phyloP scores from a whole-genome alignment of 2,113 vertebrate species.

The Nansenia antarctica region DNA sequence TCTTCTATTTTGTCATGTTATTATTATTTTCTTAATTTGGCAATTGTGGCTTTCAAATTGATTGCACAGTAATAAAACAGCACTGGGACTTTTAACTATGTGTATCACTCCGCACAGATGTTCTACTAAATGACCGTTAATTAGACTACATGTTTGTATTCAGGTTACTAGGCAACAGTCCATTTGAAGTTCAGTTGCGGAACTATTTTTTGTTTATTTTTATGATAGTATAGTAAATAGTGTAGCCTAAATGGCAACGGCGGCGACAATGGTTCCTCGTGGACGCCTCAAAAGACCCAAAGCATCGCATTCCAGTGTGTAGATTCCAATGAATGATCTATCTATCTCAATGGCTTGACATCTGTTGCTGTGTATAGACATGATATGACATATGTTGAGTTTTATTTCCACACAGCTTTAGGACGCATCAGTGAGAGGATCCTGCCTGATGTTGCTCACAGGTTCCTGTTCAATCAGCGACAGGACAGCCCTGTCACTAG shows the following conservation, averaged over 20 bases:
- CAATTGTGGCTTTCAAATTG: background rate
- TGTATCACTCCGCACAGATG: too few species aligned
- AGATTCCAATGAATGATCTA: background rate
- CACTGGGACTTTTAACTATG: too few species aligned
- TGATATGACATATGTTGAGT: background rate
- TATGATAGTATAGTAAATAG: background rate
- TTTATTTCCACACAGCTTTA: background rate
- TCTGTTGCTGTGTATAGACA: background rate
- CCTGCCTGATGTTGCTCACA: background rate
- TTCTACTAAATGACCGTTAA: too few species aligned
- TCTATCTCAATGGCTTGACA: background rate
- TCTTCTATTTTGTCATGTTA: slow-evolving; percentile 10
- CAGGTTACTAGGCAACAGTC: too few species aligned
- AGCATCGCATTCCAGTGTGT: slow-evolving; percentile 4
- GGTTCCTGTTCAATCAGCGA: background rate
- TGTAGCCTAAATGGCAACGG: background rate
- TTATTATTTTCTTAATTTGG: background rate
- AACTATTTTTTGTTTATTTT: too few species aligned
- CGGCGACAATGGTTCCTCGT: background rate
- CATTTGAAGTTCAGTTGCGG: too few species aligned
- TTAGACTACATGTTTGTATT: too few species aligned
- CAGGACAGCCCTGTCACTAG: background rate
- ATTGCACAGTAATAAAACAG: too few species aligned
- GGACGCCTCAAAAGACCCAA: background rate
- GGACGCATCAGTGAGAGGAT: background rate